Percentiles rank a stretch among this genome's conserved stretches.
These are phyloP conservation scores for Macquaria ambigua DNA, from an alignment of 2,113 vertebrate species.

Conservation along the genomic window DNA sequence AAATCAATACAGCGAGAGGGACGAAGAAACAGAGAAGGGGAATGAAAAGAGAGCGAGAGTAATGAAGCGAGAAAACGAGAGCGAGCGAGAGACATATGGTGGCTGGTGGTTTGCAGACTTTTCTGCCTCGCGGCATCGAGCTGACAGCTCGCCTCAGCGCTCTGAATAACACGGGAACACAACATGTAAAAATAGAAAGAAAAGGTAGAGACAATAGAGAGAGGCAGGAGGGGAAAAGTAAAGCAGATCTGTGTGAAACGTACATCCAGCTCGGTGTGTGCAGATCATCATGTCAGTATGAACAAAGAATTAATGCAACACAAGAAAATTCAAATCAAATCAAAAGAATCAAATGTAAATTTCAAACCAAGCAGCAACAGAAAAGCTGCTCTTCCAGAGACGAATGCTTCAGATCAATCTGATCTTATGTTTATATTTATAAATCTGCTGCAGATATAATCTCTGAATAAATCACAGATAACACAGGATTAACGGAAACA, in stretches of 20 bases:
- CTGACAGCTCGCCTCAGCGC: constrained; percentile 61
- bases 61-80: constrained; percentile 62
- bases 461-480: neutral
- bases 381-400: too few species aligned
- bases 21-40: constrained; percentile 10
- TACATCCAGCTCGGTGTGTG: neutral
- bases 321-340: neutral
- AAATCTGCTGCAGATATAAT: neutral
- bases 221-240: constrained; percentile 13
- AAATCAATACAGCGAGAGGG: constrained; percentile 7
- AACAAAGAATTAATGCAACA: neutral
- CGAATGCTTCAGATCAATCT: neutral
- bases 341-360: neutral
- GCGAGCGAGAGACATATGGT: constrained; percentile 64
- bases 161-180: constrained; percentile 51
- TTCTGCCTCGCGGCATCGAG: constrained; percentile 59
- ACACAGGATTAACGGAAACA: neutral
- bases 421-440: neutral
- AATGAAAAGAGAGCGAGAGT: constrained; percentile 21
- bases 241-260: neutral
- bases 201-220: constrained; percentile 63
- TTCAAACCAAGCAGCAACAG: neutral
- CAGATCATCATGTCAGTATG: too few species aligned
- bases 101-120: constrained; percentile 68
- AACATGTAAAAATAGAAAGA: constrained; percentile 58